Base-by-base conservation (phyloP, 1,140 invertebrate species). In the Solenopsis invicta region DNA sequence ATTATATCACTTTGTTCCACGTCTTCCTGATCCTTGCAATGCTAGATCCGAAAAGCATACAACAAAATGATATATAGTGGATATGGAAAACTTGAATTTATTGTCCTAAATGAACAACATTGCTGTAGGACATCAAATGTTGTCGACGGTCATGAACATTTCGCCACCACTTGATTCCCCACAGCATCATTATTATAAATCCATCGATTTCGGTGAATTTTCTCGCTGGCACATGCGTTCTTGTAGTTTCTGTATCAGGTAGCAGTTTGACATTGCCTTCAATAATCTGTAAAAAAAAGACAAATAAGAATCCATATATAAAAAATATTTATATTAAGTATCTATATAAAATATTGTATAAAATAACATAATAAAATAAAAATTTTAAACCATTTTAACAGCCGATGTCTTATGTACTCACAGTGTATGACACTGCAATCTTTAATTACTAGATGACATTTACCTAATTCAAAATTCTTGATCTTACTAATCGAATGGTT, bases 161-260 rank as follows among this genome's bases (percentile, higher is more conserved):
- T 29, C 29, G 29, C 0, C 29, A 29, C 29, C 29, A 29, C 1
- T 1, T 29, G 2, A 29, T 29, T 29, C 29, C 2, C 29, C 29
- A 29, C 2, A 1, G 29, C 1, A 29, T 29, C 29, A 29, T 29
- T 29, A n/a, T n/a, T n/a, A n/a, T n/a, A n/a, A n/a, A n/a, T n/a
- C n/a, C n/a, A n/a, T n/a, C n/a, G n/a, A n/a, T n/a, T n/a, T n/a
- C n/a, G 29, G 29, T 29, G 29, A 29, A 29, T 77, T 89, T 92
- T 96, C 92, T 21, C 95, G 87, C 0, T 88, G 67, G 4, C 90
- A 92, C 34, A 95, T 94, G 41, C 94, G 93, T 64, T 95, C 76
- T 24, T 94, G 91, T 5, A 96, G 91, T 90, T 94, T 95, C 66
- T 91, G 88, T 95, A 89, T 97, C 96, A 2, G 96, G 96, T 13